These are phyloP conservation scores for Somateria mollissima DNA, from an alignment of 2,797 vertebrate genomes.

Conservation along the genomic window DNA sequence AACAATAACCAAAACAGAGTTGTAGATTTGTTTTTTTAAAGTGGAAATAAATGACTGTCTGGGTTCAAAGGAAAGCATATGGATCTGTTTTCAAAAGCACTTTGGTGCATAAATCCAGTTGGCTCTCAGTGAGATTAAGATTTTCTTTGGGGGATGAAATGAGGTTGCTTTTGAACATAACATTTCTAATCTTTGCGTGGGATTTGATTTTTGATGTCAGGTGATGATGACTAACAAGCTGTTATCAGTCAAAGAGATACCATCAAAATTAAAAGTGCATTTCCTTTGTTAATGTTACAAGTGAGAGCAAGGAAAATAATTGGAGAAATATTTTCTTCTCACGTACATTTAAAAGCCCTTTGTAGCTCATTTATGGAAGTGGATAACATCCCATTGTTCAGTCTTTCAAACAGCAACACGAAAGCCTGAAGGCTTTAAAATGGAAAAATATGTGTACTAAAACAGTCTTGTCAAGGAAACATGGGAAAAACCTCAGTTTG, in stretches of 20 bases:
- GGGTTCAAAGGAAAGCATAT: background rate
- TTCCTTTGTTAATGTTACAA: slow-evolving; percentile 1
- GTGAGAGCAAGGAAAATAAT: background rate
- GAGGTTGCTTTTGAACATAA: slow-evolving; percentile 8
- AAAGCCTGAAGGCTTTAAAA: slow-evolving; percentile 11
- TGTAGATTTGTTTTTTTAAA: background rate
- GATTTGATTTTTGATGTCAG: background rate
- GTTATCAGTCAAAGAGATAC: background rate
- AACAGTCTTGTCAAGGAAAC: background rate
- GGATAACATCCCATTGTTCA: background rate
- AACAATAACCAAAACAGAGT: background rate
- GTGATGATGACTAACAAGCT: background rate
- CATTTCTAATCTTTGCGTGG: background rate
- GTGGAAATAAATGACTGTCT: background rate
- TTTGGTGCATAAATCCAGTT: background rate
- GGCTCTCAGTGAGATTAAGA: background rate
- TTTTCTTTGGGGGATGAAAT: background rate
- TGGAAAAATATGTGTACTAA: background rate
- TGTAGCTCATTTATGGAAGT: background rate
- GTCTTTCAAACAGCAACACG: background rate
- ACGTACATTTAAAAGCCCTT: background rate
- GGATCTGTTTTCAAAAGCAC: background rate
- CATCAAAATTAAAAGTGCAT: slow-evolving; percentile 27
- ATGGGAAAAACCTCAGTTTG: background rate
- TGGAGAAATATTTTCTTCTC: background rate